Evolutionary conservation across 37 sponge, comb jelly and placozoan species (phyloP).

Genomic region (Halisarca cf. caerulea): DNA sequence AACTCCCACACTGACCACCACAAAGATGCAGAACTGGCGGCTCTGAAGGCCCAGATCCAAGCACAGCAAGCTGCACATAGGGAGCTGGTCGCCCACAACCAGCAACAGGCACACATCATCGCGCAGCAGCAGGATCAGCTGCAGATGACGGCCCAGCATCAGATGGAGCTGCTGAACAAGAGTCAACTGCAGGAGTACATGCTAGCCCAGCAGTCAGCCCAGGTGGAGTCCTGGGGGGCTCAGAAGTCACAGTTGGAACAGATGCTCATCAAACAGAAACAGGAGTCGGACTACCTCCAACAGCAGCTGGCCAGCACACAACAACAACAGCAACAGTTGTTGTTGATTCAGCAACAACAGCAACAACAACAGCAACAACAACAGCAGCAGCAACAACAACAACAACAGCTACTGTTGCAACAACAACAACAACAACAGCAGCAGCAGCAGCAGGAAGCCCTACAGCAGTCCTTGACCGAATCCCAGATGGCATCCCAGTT

Average conservation of each 20-base stretch:
- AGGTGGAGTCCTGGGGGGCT: constrained; percentile 34
- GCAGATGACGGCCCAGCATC: constrained; percentile 42
- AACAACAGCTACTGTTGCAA: not conserved
- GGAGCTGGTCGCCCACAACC: constrained; percentile 46
- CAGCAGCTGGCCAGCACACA: not conserved
- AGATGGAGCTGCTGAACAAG: constrained; percentile 57
- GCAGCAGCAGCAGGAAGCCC: not conserved
- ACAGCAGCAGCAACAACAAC: not conserved
- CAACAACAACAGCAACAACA: not conserved
- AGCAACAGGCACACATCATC: constrained; percentile 33
- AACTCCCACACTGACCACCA: not conserved
- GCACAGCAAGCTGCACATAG: constrained; percentile 29
- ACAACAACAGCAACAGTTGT: not conserved
- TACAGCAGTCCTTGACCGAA: not conserved
- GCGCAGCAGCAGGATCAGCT: constrained; percentile 37
- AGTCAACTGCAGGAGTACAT: constrained; percentile 37
- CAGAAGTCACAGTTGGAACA: constrained; percentile 44
- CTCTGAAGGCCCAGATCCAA: constrained; percentile 21
- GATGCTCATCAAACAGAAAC: constrained; percentile 33
- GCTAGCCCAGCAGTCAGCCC: constrained; percentile 5
- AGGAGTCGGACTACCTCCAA: constrained; percentile 2
- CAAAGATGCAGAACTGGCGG: constrained; percentile 5
- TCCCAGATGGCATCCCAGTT: too few species aligned
- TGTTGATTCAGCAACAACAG: not conserved
- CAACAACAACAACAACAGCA: constrained; percentile 9